Percentiles rank a stretch among this genome's conserved stretches.
Conservation (phyloP, 1,140 invertebrate species). For the Zaprionus kolodkinae region DNA sequence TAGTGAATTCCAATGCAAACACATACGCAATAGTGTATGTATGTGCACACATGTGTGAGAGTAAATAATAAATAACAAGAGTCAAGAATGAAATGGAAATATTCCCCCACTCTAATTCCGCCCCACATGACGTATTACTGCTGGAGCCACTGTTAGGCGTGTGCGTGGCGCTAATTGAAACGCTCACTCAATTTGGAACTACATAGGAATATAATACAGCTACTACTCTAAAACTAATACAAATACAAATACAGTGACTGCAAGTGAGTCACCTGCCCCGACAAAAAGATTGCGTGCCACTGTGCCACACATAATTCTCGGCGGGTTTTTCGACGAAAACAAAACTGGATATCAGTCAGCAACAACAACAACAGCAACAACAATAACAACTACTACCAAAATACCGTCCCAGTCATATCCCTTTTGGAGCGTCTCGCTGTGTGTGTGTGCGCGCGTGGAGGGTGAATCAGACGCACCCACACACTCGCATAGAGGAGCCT, state of each 20-base stretch:
- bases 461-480: constrained; percentile 44
- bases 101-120: constrained; percentile 34
- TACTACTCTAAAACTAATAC: constrained; percentile 23
- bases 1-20: constrained; percentile 53
- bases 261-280: constrained; percentile 44
- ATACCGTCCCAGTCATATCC: constrained; percentile 46
- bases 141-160: constrained; percentile 48
- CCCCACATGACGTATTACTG: constrained; percentile 44
- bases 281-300: constrained; percentile 44
- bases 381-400: constrained; percentile 15
- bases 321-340: constrained; percentile 29
- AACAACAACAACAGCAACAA: constrained; percentile 27
- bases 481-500: constrained; percentile 24
- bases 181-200: constrained; percentile 57
- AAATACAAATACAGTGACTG: constrained; percentile 4
- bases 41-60: constrained; percentile 7
- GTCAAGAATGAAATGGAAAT: constrained; percentile 77
- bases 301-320: constrained; percentile 45
- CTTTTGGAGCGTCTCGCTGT: constrained; percentile 1
- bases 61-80: constrained; percentile 63
- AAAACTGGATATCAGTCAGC: constrained; percentile 39
- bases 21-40: constrained; percentile 11
- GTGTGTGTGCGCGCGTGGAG: constrained; percentile 27
- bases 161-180: constrained; percentile 76
- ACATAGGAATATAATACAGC: constrained; percentile 10